Conservation (phyloP, 2,888 invertebrate genomes). For the Augochlorella aurata region DNA sequence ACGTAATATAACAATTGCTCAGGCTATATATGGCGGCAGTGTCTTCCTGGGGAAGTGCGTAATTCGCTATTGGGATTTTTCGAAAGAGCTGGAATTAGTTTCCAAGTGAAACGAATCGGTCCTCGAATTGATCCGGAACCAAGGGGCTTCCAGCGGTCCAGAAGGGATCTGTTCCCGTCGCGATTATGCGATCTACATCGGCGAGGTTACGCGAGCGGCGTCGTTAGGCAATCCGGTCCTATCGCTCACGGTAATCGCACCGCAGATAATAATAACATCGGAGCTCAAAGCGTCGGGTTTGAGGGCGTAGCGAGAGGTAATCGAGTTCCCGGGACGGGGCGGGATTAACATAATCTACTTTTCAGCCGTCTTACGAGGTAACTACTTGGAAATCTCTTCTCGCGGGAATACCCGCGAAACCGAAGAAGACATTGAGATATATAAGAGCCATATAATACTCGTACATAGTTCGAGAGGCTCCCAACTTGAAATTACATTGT, state of each 20-base stretch:
- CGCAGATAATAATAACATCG: slow-evolving; percentile 26
- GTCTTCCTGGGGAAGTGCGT: not conserved
- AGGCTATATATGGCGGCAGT: not conserved
- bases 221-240: not conserved
- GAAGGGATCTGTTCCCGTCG: not conserved
- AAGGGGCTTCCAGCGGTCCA: not conserved
- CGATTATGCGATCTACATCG: not conserved
- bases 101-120: not conserved
- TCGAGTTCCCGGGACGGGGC: slow-evolving; percentile 37
- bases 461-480: slow-evolving; percentile 21
- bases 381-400: slow-evolving; percentile 57
- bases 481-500: slow-evolving; percentile 50
- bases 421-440: slow-evolving; percentile 34
- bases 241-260: slow-evolving; percentile 8
- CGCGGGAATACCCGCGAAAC: slow-evolving; percentile 35
- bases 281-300: slow-evolving; percentile 18
- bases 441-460: slow-evolving; percentile 26
- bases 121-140: slow-evolving; percentile 1
- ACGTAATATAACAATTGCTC: not conserved
- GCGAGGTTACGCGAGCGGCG: not conserved
- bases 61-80: not conserved
- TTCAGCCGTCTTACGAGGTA: slow-evolving; percentile 48
- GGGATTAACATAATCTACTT: slow-evolving; percentile 62
- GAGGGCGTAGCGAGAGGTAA: slow-evolving; percentile 42
- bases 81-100: not conserved